phyloP scores from a whole-genome alignment of 1,140 invertebrate genomes.

The Coenobita brevimanus region DNA sequence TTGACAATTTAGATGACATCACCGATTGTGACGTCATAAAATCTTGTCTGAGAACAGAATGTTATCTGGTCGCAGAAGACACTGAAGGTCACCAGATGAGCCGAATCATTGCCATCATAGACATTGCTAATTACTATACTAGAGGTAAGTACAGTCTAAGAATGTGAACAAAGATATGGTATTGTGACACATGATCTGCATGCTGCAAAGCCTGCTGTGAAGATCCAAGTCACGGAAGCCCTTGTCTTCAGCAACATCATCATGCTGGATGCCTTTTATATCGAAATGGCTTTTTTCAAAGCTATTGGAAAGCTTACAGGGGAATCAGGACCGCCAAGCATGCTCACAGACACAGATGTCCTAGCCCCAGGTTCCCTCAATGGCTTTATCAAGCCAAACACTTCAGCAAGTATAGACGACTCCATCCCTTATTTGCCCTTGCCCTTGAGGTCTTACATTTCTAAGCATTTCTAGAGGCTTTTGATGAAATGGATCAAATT shows the following conservation, averaged over 20 bases:
- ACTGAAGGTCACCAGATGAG: too few species aligned
- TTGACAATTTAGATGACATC: too few species aligned
- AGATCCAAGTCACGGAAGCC: background rate
- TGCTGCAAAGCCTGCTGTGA: constrained; percentile 3
- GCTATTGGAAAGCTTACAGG: background rate
- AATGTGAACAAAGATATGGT: constrained; percentile 17
- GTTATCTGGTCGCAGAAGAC: too few species aligned
- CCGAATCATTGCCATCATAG: too few species aligned
- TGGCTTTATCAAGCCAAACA: background rate
- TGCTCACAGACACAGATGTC: background rate
- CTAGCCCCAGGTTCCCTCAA: background rate
- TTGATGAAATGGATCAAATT: too few species aligned
- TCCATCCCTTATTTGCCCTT: background rate
- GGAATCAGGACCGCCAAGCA: background rate
- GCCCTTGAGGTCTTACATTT: background rate
- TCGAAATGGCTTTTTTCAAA: background rate
- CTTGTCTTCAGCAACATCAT: background rate
- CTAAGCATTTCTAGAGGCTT: too few species aligned
- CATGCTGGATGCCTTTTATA: constrained; percentile 4
- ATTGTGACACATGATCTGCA: constrained; percentile 17
- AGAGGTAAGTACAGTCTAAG: too few species aligned
- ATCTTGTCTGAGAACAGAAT: too few species aligned
- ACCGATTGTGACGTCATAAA: too few species aligned
- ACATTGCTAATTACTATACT: too few species aligned
- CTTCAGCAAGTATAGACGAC: background rate